Conservation (phyloP, 2,888 invertebrate species). For the Parasteatoda lunata region DNA sequence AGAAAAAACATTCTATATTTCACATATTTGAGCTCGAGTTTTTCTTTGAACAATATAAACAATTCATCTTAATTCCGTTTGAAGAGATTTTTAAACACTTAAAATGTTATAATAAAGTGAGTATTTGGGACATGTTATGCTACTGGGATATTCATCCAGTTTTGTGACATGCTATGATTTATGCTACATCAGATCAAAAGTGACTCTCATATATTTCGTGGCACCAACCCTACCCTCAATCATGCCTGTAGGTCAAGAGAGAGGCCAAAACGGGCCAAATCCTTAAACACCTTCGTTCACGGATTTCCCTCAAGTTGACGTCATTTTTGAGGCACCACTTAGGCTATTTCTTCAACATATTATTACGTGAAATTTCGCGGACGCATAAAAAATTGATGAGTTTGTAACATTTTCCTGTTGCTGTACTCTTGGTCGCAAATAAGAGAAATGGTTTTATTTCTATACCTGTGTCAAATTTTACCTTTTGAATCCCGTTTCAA, state of each 20-base stretch:
- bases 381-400: too few relatives aligned
- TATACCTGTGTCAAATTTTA: too few relatives aligned
- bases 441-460: too few relatives aligned
- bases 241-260: slow-evolving; percentile 25
- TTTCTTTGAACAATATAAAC: too few relatives aligned
- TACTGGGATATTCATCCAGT: slow-evolving; percentile 9
- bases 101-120: not conserved
- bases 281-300: slow-evolving; percentile 35
- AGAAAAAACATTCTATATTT: too few relatives aligned
- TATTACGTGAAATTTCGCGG: too few relatives aligned
- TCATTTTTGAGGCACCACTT: slow-evolving; percentile 20
- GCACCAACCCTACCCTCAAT: slow-evolving; percentile 30
- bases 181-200: slow-evolving; percentile 25
- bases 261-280: slow-evolving; percentile 27
- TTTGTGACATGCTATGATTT: slow-evolving; percentile 38
- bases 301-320: slow-evolving; percentile 26
- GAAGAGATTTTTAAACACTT: too few relatives aligned
- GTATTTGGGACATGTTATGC: slow-evolving; percentile 4
- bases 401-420: too few relatives aligned
- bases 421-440: too few relatives aligned
- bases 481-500: too few relatives aligned
- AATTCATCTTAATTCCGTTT: too few relatives aligned
- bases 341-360: not conserved
- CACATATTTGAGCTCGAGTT: too few relatives aligned
- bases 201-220: not conserved